phyloP scores from a whole-genome alignment of 2,113 vertebrate species.

The Lycaon pictus region DNA sequence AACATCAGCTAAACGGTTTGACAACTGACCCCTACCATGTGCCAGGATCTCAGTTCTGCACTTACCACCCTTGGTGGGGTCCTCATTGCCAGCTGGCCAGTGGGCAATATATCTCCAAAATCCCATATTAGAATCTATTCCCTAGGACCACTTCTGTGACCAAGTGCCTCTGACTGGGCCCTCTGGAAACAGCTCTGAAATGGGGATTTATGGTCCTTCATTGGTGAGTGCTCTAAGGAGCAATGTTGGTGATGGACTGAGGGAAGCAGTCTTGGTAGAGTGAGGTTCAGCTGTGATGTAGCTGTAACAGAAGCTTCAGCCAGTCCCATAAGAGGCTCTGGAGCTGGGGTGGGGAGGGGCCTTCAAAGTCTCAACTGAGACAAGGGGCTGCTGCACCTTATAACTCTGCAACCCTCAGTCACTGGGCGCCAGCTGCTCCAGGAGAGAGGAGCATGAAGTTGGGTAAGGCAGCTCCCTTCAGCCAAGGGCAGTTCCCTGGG shows the following conservation, averaged over 20 bases:
- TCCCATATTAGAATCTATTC: not conserved
- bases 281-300: not conserved
- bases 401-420: not conserved
- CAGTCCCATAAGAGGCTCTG: not conserved
- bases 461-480: not conserved
- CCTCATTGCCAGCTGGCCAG: not conserved
- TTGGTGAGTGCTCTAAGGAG: not conserved
- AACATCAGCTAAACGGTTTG: not conserved
- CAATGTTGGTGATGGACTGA: not conserved
- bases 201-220: not conserved
- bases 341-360: not conserved
- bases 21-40: not conserved
- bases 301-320: not conserved
- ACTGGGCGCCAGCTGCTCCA: not conserved
- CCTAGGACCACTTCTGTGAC: not conserved
- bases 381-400: not conserved
- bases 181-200: not conserved
- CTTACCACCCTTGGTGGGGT: not conserved
- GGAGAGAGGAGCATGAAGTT: not conserved
- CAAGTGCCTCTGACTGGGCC: not conserved
- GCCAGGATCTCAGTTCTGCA: not conserved
- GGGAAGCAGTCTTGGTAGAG: no score
- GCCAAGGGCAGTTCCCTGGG: not conserved
- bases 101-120: not conserved
- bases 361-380: not conserved